phyloP scores from a whole-genome alignment of 2,888 invertebrate genomes.

The Cheilosia vulpina region DNA sequence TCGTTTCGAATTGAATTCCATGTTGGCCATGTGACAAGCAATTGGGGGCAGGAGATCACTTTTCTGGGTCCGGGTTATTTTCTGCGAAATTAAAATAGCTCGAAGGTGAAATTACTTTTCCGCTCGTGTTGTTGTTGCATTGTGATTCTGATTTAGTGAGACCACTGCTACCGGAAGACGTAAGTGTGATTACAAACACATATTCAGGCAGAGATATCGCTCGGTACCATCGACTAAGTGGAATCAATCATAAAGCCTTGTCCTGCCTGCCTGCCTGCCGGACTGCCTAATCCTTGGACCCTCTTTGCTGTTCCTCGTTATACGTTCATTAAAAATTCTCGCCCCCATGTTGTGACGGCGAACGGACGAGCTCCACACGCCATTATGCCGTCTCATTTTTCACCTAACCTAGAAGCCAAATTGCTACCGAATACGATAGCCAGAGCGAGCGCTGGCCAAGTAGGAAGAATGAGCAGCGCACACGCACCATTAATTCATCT shows the following conservation, averaged over 20 bases:
- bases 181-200: slow-evolving; percentile 52
- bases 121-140: slow-evolving; percentile 27
- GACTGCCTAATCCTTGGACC: slow-evolving; percentile 34
- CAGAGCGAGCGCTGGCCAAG: slow-evolving; percentile 15
- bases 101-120: slow-evolving; percentile 71
- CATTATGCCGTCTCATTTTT: slow-evolving; percentile 72
- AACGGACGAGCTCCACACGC: slow-evolving; percentile 66
- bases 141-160: slow-evolving; percentile 34
- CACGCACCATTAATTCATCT: slow-evolving; percentile 74
- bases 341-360: slow-evolving; percentile 71
- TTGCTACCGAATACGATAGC: slow-evolving; percentile 73
- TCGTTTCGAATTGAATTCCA: slow-evolving; percentile 73
- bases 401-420: slow-evolving; percentile 70
- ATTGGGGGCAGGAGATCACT: slow-evolving; percentile 71
- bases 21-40: slow-evolving; percentile 73
- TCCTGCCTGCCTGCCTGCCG: slow-evolving; percentile 4
- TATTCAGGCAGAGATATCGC: slow-evolving; percentile 44
- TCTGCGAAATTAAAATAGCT: slow-evolving; percentile 74
- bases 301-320: slow-evolving; percentile 34
- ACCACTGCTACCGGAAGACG: slow-evolving; percentile 36
- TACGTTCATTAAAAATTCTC: slow-evolving; percentile 71
- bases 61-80: slow-evolving; percentile 66
- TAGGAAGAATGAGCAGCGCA: slow-evolving; percentile 67
- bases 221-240: slow-evolving; percentile 38
- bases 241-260: slow-evolving; percentile 62